Conservation (phyloP, 2,888 invertebrate genomes). For the Acleris laterana region DNA sequence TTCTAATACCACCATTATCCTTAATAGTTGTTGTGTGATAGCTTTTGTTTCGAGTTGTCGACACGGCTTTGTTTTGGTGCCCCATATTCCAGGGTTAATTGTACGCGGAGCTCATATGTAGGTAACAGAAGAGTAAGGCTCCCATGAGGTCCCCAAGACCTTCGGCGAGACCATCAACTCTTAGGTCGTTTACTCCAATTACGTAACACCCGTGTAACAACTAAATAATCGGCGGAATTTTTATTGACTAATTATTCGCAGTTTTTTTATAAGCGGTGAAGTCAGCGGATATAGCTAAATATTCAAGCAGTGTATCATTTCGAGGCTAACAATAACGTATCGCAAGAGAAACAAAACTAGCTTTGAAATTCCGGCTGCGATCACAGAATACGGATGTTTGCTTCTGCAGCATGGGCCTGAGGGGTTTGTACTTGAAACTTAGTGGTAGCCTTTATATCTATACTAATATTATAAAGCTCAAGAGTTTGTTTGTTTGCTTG, state of each 20-base stretch:
- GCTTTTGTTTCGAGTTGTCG: slow-evolving; percentile 18
- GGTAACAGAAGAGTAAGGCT: neutral
- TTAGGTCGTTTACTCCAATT: slow-evolving; percentile 83
- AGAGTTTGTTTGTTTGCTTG: too few relatives aligned
- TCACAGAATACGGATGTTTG: too few relatives aligned
- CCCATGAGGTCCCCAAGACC: slow-evolving; percentile 39
- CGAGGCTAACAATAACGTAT: slow-evolving; percentile 78
- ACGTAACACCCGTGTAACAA: slow-evolving; percentile 82
- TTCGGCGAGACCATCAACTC: slow-evolving; percentile 68
- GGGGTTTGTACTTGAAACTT: too few relatives aligned
- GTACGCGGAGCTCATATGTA: neutral
- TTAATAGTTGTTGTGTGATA: neutral
- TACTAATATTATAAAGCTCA: too few relatives aligned
- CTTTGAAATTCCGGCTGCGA: too few relatives aligned
- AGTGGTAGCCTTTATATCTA: too few relatives aligned
- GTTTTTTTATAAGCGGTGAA: slow-evolving; percentile 80
- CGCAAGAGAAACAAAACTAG: slow-evolving; percentile 44
- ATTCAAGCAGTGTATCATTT: slow-evolving; percentile 83
- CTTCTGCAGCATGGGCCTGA: too few relatives aligned
- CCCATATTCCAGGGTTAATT: slow-evolving; percentile 8
- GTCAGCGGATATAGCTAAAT: slow-evolving; percentile 84
- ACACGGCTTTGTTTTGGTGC: neutral
- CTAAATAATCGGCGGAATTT: slow-evolving; percentile 82
- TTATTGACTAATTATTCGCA: slow-evolving; percentile 84
- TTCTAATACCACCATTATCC: slow-evolving; percentile 16